Conservation (phyloP, 2,888 invertebrate genomes). For the Nasonovia ribisnigri region DNA sequence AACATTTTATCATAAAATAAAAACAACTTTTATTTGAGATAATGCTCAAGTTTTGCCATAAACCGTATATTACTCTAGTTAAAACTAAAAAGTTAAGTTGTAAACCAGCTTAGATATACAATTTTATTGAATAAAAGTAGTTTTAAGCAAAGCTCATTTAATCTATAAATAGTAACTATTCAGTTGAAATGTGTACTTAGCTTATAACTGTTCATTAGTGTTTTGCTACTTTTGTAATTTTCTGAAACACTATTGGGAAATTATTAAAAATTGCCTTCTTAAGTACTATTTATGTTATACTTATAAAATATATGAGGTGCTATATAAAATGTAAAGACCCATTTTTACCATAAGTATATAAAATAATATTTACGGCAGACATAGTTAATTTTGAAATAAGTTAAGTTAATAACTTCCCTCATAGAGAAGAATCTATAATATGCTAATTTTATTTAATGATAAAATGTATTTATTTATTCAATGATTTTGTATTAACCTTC, state of each 20-base stretch:
- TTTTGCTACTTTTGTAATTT: slow-evolving; percentile 2
- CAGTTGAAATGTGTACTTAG: background rate
- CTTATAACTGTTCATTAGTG: background rate
- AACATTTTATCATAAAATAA: background rate
- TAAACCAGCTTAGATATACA: background rate
- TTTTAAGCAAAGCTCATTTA: background rate
- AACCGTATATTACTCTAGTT: background rate
- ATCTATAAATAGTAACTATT: background rate
- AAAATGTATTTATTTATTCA: background rate
- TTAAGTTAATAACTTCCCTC: background rate
- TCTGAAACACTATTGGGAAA: background rate
- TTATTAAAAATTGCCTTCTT: background rate
- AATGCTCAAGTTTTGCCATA: background rate
- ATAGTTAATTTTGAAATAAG: background rate
- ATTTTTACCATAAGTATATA: background rate
- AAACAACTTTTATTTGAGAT: background rate
- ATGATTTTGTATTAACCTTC: background rate
- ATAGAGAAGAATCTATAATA: background rate
- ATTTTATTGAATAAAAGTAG: background rate
- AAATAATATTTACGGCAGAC: background rate
- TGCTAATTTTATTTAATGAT: background rate
- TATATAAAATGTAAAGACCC: background rate
- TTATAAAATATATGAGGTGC: background rate
- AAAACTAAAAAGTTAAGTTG: background rate
- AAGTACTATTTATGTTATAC: background rate